phyloP scores from a whole-genome alignment of 1,140 invertebrate genomes.

The Penaeus chinensis region DNA sequence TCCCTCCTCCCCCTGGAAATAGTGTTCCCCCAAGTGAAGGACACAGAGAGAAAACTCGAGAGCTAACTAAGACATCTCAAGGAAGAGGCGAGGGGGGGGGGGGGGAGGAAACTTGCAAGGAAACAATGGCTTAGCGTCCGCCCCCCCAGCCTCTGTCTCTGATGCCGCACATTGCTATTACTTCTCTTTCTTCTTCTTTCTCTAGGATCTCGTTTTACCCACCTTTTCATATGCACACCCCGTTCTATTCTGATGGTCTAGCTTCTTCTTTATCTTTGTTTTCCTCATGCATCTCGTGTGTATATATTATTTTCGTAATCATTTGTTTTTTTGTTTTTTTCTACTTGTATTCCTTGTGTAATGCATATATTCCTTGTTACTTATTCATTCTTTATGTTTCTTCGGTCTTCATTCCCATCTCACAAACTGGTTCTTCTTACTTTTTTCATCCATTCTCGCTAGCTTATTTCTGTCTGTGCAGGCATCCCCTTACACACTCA shows the following conservation, averaged over 20 bases:
- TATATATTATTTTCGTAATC: not conserved
- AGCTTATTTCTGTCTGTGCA: not conserved
- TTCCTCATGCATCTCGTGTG: not conserved
- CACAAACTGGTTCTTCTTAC: no score
- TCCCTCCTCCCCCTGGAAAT: no score
- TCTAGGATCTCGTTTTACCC: not conserved
- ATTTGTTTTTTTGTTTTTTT: not conserved
- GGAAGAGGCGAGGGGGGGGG: no score
- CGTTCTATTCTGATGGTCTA: not conserved
- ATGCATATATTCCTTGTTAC: no score
- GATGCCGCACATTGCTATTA: no score
- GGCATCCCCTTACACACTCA: not conserved
- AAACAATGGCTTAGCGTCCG: not conserved
- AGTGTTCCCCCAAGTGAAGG: no score
- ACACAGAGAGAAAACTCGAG: no score
- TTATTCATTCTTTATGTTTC: no score
- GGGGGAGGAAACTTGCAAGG: no score
- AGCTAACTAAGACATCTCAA: no score
- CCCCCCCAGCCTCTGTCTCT: not conserved
- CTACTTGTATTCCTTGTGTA: not conserved
- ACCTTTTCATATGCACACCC: not conserved
- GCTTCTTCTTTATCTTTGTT: not conserved
- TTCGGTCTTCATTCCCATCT: no score
- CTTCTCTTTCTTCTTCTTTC: not conserved
- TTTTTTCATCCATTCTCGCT: not conserved